phyloP scores from a whole-genome alignment of 2,888 invertebrate species.

The Petrolisthes manimaculis region DNA sequence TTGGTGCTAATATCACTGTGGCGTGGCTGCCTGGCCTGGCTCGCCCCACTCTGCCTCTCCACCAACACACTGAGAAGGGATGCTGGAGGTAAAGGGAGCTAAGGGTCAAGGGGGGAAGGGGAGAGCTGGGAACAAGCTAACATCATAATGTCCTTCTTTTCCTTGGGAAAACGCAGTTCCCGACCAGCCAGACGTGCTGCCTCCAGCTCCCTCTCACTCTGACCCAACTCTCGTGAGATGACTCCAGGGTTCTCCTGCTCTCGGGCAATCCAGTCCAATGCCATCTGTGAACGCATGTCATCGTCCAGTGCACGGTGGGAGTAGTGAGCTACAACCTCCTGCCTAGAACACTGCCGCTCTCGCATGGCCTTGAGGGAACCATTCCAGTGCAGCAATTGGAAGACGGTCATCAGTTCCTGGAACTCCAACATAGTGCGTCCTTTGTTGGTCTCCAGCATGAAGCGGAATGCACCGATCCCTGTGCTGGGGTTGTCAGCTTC shows the following conservation, averaged over 20 bases:
- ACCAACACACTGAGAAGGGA: neutral
- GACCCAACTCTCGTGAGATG: slow-evolving; percentile 83
- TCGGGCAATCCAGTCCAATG: slow-evolving; percentile 90
- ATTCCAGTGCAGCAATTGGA: slow-evolving; percentile 95
- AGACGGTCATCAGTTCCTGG: slow-evolving; percentile 97
- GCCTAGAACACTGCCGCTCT: slow-evolving; percentile 92
- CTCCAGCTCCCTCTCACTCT: slow-evolving; percentile 88
- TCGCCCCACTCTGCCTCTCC: neutral
- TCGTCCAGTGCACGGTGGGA: slow-evolving; percentile 92
- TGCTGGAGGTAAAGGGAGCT: slow-evolving; percentile 20
- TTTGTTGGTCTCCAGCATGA: slow-evolving; percentile 77
- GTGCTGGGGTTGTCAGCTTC: slow-evolving; percentile 77
- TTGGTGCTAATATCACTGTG: slow-evolving; percentile 59
- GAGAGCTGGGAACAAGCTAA: slow-evolving; percentile 86
- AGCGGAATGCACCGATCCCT: slow-evolving; percentile 79
- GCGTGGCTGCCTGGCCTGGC: slow-evolving; percentile 21
- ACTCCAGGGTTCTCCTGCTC: slow-evolving; percentile 74
- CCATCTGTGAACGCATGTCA: slow-evolving; percentile 96
- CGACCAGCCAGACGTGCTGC: slow-evolving; percentile 88
- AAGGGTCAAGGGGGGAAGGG: slow-evolving; percentile 65
- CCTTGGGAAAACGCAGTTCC: slow-evolving; percentile 93
- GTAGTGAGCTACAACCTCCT: slow-evolving; percentile 92
- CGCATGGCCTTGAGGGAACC: slow-evolving; percentile 76
- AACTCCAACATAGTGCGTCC: slow-evolving; percentile 93
- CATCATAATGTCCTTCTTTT: slow-evolving; percentile 93